A percentile compares a stretch with the other conserved stretches of the same genome.
These are phyloP conservation scores for Protophormia terraenovae DNA, from an alignment of 2,888 invertebrate genomes.

Conservation along the genomic window DNA sequence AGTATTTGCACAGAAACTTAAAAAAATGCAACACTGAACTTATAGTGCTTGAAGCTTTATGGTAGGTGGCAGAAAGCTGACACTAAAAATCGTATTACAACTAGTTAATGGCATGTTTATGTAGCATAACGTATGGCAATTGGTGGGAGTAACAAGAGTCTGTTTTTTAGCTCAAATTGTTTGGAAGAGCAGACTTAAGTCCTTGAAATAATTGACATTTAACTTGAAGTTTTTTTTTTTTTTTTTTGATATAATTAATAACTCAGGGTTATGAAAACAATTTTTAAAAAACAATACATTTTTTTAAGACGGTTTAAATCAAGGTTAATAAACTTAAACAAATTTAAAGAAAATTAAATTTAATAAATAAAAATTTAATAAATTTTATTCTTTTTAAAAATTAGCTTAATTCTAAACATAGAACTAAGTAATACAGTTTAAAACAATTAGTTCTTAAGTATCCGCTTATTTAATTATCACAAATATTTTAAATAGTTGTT, in stretches of 20 bases:
- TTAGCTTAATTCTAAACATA: too few species aligned
- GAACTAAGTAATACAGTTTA: too few species aligned
- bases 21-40: neutral
- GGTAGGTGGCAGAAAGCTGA: neutral
- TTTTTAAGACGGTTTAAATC: neutral
- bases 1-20: neutral
- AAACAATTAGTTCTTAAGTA: too few species aligned
- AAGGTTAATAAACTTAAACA: neutral
- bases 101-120: neutral
- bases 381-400: too few species aligned
- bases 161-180: too few species aligned
- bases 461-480: too few species aligned
- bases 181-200: neutral
- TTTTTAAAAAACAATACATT: neutral
- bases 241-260: too few species aligned
- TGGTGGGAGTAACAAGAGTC: neutral
- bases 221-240: too few species aligned
- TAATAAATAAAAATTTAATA: too few species aligned
- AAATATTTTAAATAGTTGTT: too few species aligned
- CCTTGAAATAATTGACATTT: neutral
- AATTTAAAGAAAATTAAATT: too few species aligned
- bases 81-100: neutral
- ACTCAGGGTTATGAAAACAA: neutral
- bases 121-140: neutral
- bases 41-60: constrained; percentile 10